Evolutionary conservation across 2,113 vertebrate genomes (phyloP).

Genomic region (Sapajus apella): DNA sequence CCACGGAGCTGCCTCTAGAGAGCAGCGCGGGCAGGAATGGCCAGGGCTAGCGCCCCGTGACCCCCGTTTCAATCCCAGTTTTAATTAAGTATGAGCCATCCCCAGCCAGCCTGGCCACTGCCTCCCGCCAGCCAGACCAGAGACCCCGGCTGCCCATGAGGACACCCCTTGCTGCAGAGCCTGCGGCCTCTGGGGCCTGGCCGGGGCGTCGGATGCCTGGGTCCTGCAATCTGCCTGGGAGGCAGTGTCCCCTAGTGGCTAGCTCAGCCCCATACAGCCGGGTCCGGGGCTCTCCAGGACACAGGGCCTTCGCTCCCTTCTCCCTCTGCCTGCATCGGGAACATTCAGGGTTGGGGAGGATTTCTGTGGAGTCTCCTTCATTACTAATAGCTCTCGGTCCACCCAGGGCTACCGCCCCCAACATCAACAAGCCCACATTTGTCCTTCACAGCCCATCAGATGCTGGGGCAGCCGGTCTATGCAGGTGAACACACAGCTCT

Average conservation of each 20-base stretch:
- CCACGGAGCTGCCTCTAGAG: not conserved
- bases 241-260: conserved; percentile 77
- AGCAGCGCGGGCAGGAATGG: not conserved
- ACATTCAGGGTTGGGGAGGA: not conserved
- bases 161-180: not conserved
- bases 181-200: fast-evolving
- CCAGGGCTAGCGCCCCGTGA: not conserved
- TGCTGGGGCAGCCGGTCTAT: too few relatives aligned
- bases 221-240: conserved; percentile 48
- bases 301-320: not conserved
- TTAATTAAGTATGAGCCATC: not conserved
- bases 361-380: not conserved
- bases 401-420: not conserved
- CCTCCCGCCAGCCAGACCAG: not conserved
- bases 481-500: not conserved
- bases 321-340: not conserved
- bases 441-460: not conserved
- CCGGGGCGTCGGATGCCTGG: not conserved
- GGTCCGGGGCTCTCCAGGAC: not conserved
- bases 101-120: fast-evolving
- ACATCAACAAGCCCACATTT: not conserved
- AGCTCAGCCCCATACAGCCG: conserved; percentile 27
- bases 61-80: not conserved
- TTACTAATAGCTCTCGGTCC: not conserved
- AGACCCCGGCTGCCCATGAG: too few relatives aligned